A percentile compares a stretch with the other conserved stretches of the same genome.
phyloP scores from a whole-genome alignment of 2,888 invertebrate genomes.

The Calliphora vomitoria region DNA sequence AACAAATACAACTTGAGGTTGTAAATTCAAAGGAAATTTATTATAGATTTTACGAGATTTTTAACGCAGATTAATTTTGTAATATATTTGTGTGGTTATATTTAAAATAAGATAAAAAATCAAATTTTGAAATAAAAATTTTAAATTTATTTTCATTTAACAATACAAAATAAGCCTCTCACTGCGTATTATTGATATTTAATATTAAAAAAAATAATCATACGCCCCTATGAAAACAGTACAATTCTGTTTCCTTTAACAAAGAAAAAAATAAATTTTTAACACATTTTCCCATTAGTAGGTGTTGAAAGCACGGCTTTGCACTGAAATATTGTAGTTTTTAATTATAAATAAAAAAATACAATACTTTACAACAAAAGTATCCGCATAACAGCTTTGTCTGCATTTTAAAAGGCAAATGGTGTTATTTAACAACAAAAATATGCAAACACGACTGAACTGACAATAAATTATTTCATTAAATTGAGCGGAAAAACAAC shows the following conservation, averaged over 20 bases:
- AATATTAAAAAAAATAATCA: conserved; percentile 9
- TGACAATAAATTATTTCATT: conserved; percentile 69
- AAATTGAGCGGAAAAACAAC: conserved; percentile 59
- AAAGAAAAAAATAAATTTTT: not conserved
- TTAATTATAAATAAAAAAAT: conserved; percentile 6
- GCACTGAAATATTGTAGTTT: conserved; percentile 30
- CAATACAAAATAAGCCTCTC: not conserved
- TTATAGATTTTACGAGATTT: too few relatives aligned
- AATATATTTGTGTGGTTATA: too few relatives aligned
- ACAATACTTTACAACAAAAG: not conserved
- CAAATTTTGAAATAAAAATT: too few relatives aligned
- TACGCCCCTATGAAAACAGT: not conserved
- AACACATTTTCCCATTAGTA: conserved; percentile 23
- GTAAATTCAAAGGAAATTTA: not conserved
- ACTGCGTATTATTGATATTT: conserved; percentile 38
- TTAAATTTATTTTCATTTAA: too few relatives aligned
- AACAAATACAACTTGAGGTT: not conserved
- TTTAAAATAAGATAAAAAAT: too few relatives aligned
- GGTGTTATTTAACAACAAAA: conserved; percentile 46
- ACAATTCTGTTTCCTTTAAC: not conserved
- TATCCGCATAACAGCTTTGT: conserved; percentile 23
- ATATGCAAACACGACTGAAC: conserved; percentile 51
- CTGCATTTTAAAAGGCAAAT: conserved; percentile 45
- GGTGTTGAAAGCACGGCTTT: conserved; percentile 26
- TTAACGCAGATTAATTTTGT: too few relatives aligned